Evolutionary conservation across 2,113 vertebrate species (phyloP).

Genomic region (Lasiurus borealis): DNA sequence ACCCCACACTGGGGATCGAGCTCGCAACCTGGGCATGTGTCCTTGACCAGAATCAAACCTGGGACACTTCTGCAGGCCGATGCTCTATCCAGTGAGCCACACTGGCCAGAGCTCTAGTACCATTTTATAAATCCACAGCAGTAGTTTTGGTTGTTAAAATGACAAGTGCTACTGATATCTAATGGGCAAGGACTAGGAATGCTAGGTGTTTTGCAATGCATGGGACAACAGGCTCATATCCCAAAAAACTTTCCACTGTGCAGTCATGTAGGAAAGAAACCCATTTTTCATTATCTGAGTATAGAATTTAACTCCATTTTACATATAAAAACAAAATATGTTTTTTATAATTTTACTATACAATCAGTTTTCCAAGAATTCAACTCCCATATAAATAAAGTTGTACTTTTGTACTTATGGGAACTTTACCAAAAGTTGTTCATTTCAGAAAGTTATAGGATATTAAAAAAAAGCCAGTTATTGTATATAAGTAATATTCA

Average conservation of each 20-base stretch:
- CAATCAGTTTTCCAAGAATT: conserved; percentile 35
- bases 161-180: neutral
- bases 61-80: too few species aligned
- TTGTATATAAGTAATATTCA: conserved; percentile 21
- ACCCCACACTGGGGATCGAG: too few species aligned
- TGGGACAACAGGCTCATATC: neutral
- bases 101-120: too few species aligned
- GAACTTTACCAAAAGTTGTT: conserved; percentile 33
- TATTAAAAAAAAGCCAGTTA: neutral
- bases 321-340: conserved; percentile 38
- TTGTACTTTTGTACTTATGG: neutral
- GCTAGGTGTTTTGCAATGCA: neutral
- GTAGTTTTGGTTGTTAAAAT: neutral
- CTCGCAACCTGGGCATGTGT: too few species aligned
- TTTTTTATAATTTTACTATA: neutral
- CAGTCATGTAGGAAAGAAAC: neutral
- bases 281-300: neutral
- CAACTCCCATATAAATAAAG: neutral
- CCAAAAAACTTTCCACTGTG: neutral
- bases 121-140: neutral
- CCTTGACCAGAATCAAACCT: too few species aligned
- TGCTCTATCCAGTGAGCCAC: too few species aligned
- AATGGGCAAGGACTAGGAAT: neutral
- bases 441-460: conserved; percentile 54
- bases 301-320: conserved; percentile 51